Conservation (phyloP, 2,113 vertebrate genomes). For the Hucho hucho region DNA sequence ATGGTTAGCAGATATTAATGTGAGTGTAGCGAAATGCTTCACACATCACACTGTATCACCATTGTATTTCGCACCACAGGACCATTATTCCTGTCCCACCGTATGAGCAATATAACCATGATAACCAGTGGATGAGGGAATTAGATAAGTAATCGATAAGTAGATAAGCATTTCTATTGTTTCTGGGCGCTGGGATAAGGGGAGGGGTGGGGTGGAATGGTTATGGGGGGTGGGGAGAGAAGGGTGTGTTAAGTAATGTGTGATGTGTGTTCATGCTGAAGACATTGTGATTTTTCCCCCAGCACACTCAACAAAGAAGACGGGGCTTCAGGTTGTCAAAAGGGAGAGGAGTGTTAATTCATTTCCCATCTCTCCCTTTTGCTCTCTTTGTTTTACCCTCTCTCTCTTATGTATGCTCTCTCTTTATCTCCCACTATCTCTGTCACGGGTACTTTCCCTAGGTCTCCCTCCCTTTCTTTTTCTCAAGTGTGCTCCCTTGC, state of each 20-base stretch:
- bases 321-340: neutral
- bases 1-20: too few relatives aligned
- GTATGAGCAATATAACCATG: too few relatives aligned
- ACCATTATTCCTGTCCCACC: too few relatives aligned
- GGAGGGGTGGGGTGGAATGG: neutral
- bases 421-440: neutral
- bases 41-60: too few relatives aligned
- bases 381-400: constrained; percentile 53
- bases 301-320: constrained; percentile 47
- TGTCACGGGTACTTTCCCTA: neutral
- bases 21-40: too few relatives aligned
- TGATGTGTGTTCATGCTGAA: constrained; percentile 26
- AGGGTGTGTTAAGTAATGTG: constrained; percentile 57
- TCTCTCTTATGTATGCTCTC: neutral
- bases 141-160: constrained; percentile 50
- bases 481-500: too few relatives aligned
- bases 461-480: neutral
- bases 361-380: constrained; percentile 24
- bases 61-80: too few relatives aligned
- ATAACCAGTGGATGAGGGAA: too few relatives aligned
- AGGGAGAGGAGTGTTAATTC: constrained; percentile 38
- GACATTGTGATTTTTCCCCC: constrained; percentile 21
- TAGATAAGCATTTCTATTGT: constrained; percentile 55
- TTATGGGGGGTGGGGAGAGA: neutral
- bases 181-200: constrained; percentile 48